A percentile compares a stretch with the other conserved stretches of the same genome.
Evolutionary conservation across 2,888 invertebrate species (phyloP).

Genomic region (Antitype chi): DNA sequence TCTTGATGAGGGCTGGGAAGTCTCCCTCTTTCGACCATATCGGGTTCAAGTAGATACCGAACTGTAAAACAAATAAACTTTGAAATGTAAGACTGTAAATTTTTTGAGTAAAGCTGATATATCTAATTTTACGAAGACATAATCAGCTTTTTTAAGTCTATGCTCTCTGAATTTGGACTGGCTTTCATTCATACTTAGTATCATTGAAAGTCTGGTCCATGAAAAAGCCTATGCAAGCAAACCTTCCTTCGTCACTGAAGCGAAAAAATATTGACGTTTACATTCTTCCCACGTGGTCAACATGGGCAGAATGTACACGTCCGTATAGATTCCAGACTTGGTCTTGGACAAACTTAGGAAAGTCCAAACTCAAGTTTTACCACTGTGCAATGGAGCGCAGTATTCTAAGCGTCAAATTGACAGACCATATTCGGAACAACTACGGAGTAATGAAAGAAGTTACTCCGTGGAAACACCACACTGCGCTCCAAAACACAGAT

Average conservation of each 20-base stretch:
- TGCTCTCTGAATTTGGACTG: neutral
- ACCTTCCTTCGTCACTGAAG: too few species aligned
- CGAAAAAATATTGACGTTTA: too few species aligned
- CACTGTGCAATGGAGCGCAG: neutral
- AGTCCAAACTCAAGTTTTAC: neutral
- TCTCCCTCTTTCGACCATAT: conserved; percentile 87
- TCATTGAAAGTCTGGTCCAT: too few species aligned
- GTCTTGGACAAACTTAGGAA: neutral
- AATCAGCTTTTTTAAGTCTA: neutral
- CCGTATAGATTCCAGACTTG: neutral
- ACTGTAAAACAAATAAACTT: conserved; percentile 69
- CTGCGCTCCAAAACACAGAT: neutral
- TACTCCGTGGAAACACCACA: neutral
- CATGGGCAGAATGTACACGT: too few species aligned
- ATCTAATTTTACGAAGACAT: neutral
- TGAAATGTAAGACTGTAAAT: neutral
- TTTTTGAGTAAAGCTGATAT: neutral
- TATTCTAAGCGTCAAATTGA: neutral
- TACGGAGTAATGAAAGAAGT: too few species aligned
- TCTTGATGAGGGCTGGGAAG: conserved; percentile 82
- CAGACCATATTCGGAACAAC: neutral
- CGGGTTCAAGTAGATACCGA: conserved; percentile 86
- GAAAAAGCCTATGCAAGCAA: too few species aligned
- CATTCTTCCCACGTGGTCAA: too few species aligned
- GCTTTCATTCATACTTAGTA: neutral